Base-by-base conservation (phyloP, 2,888 invertebrate genomes). In the Pammene fasciana region DNA sequence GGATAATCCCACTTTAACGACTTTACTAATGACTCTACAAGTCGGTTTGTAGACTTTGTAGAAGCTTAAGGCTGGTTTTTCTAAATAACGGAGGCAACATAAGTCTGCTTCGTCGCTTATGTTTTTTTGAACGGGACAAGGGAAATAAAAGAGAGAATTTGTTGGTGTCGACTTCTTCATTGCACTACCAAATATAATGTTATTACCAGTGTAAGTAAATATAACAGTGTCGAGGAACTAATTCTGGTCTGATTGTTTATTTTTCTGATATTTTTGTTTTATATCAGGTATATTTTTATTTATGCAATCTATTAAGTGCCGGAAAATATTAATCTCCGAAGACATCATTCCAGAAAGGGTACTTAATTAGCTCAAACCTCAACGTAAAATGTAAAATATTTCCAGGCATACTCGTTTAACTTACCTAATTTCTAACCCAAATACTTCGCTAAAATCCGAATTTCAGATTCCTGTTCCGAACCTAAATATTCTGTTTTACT, bases 1-100 rank as follows among this genome's bases (percentile, higher is more conserved):
- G 41, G 57, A 41, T 57, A 43, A 41, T 13, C 18, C 41, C 13
- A 41, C 18, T 43, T 43, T 43, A 43, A 57, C 57, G 41, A 41
- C 18, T 57, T 43, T 13, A 7, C 11, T 43, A 41, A 16, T 50
- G 50, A 18, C 18, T 50, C 11, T 50, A 18, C 18, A 13, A 5
- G 0, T 26, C 41, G 13, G 57, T 57, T n/a, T 36, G 16, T 9
- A 11, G 13, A 6, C 41, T 57, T n/a, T 36, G 16, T 9, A 11
- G 13, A 6, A 16, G 16, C 16, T 56, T 34, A 56, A 38, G 8
- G 41, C 41, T 13, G 0, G 10, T 11, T 56, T 41, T 18, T 18
- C 11, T 11, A 41, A 56, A 56, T 7, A 55, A 18, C 38, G 14
- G 10, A 18, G 50, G 16, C 10, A 18, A 48, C 18, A 14, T 1